A percentile compares a stretch with the other conserved stretches of the same genome.
Conservation (phyloP, 2,888 invertebrate species). For the Drosophila algonquin region DNA sequence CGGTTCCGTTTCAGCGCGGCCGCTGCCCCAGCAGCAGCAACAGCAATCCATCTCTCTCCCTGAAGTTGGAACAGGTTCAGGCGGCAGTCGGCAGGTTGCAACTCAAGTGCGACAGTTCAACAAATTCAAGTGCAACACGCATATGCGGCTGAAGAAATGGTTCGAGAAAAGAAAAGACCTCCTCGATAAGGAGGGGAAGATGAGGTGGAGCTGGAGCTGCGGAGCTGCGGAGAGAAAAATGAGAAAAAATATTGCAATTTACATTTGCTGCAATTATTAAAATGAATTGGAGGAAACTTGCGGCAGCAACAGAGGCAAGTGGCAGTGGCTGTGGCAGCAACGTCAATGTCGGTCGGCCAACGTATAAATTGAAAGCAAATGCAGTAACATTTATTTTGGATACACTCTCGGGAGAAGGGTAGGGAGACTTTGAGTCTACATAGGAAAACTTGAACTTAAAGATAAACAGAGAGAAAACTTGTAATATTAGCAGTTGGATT, state of each 20-base stretch:
- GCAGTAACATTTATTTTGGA: slow-evolving; percentile 28
- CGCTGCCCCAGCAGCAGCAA: slow-evolving; percentile 40
- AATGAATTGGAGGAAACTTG: slow-evolving; percentile 76
- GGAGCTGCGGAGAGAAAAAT: slow-evolving; percentile 29
- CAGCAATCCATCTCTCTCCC: slow-evolving; percentile 46
- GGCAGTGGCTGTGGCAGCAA: slow-evolving; percentile 12
- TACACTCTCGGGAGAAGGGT: neutral
- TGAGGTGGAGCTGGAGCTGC: slow-evolving; percentile 1
- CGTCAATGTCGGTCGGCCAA: slow-evolving; percentile 38
- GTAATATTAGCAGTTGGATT: no score
- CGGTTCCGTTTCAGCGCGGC: slow-evolving; percentile 78
- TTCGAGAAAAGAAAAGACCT: neutral
- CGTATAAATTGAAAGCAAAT: slow-evolving; percentile 71
- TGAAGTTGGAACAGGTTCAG: slow-evolving; percentile 68
- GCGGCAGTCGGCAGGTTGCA: slow-evolving; percentile 36
- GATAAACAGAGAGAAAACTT: no score
- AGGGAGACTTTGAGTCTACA: neutral
- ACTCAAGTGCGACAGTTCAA: slow-evolving; percentile 77
- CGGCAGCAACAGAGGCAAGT: slow-evolving; percentile 28
- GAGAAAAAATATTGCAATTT: slow-evolving; percentile 71
- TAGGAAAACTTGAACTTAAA: no score
- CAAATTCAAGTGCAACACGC: slow-evolving; percentile 81
- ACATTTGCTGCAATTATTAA: slow-evolving; percentile 80
- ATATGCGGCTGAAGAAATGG: slow-evolving; percentile 63
- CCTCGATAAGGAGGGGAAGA: no score